These are phyloP conservation scores for Eidolon dupreanum DNA, from an alignment of 2,797 vertebrate genomes.

Conservation along the genomic window DNA sequence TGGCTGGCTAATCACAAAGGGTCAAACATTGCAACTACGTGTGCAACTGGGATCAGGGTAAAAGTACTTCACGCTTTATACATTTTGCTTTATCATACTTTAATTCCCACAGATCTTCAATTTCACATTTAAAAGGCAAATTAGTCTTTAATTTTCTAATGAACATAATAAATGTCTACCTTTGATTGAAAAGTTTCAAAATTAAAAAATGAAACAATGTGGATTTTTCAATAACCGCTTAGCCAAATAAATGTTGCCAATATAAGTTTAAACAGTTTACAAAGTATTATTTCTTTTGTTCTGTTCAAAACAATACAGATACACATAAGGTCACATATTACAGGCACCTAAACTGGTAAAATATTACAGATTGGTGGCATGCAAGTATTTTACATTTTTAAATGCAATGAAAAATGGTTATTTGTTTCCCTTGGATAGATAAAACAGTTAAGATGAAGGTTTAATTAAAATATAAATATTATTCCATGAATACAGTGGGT, in stretches of 20 bases:
- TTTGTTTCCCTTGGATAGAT: slow-evolving; percentile 73
- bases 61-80: slow-evolving; percentile 33
- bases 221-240: slow-evolving; percentile 43
- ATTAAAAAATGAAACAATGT: slow-evolving; percentile 37
- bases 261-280: neutral
- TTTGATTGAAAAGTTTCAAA: slow-evolving; percentile 41
- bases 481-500: slow-evolving; percentile 3
- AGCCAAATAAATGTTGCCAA: slow-evolving; percentile 59
- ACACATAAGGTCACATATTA: slow-evolving; percentile 58
- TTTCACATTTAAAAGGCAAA: slow-evolving; percentile 66
- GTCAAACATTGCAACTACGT: slow-evolving; percentile 21
- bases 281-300: slow-evolving; percentile 37
- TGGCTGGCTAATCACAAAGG: slow-evolving; percentile 50
- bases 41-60: neutral
- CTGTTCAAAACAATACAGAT: slow-evolving; percentile 55
- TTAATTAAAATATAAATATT: slow-evolving; percentile 67
- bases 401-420: slow-evolving; percentile 78
- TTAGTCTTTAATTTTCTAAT: slow-evolving; percentile 43
- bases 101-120: slow-evolving; percentile 45
- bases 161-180: slow-evolving; percentile 7
- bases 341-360: slow-evolving; percentile 60
- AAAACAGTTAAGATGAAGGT: slow-evolving; percentile 24
- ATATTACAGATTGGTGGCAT: slow-evolving; percentile 73
- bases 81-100: slow-evolving; percentile 52
- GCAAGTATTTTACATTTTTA: slow-evolving; percentile 80